A percentile compares a stretch with the other conserved stretches of the same genome.
Evolutionary conservation across 2,888 invertebrate genomes (phyloP).

Genomic region (Taenaris catops): DNA sequence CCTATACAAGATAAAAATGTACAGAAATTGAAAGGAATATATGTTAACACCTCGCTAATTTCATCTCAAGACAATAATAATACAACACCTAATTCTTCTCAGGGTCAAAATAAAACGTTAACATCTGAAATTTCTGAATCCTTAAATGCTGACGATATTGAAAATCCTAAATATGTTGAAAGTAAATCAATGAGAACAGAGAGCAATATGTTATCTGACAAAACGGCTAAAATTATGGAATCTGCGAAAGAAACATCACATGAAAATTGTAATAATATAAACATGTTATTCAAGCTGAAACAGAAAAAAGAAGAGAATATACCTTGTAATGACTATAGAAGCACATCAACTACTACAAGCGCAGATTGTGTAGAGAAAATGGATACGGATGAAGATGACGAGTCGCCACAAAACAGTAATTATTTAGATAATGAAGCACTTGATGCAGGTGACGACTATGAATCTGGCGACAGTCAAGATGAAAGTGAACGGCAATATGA

Average conservation of each 20-base stretch:
- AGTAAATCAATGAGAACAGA: background rate
- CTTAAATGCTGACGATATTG: constrained; percentile 20
- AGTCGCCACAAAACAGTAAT: constrained; percentile 28
- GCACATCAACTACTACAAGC: background rate
- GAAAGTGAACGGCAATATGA: constrained; percentile 69
- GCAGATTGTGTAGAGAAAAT: constrained; percentile 20
- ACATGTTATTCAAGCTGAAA: too few relatives aligned
- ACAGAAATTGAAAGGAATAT: constrained; percentile 37
- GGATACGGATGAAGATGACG: constrained; percentile 27
- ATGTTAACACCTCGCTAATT: constrained; percentile 51
- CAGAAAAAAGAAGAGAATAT: too few relatives aligned
- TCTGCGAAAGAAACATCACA: too few relatives aligned
- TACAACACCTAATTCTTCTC: constrained; percentile 11
- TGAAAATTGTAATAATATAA: too few relatives aligned
- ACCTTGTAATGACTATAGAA: too few relatives aligned
- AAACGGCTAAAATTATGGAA: too few relatives aligned
- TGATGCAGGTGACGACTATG: constrained; percentile 60
- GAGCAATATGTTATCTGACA: too few relatives aligned
- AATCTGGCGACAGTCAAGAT: constrained; percentile 71
- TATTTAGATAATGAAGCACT: constrained; percentile 55
- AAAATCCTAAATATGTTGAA: constrained; percentile 9
- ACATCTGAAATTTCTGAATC: too few relatives aligned
- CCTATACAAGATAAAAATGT: constrained; percentile 52
- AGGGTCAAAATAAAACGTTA: constrained; percentile 14
- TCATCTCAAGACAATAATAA: constrained; percentile 29